Evolutionary conservation across 2,797 vertebrate species (phyloP), one percentile per base, ranked within the genome.

Genomic region (Amniataba percoides): DNA sequence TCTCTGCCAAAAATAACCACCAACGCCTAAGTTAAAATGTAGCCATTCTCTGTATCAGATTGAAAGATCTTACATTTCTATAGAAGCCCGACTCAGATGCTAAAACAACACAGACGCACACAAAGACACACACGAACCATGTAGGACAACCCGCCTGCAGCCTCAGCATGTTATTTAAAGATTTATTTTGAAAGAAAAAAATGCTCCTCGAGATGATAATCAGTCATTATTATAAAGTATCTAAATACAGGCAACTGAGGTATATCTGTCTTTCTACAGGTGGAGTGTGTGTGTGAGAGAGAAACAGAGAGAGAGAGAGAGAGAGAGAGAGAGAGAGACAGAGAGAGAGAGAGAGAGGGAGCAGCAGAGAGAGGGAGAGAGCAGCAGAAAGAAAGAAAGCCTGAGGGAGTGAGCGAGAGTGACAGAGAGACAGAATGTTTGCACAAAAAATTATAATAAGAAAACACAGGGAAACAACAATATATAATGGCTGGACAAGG

Each of bases 211-310:
- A 91, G 81, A 93, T 89, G 83, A 88, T 88, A 83, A 88, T 94
- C 89, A 91, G 59, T 89, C 81, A 91, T 90, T 90, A 82, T 93
- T 91, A 95, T 88, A 95, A 95, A 95, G 91, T 94, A 93, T 93
- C 89, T 90, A 94, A 95, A 93, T 95, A 94, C 93, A 96, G 95
- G 93, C 94, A 94, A 93, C 91, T 96, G 95, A 96, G 95, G 95
- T 95, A 95, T 95, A 93, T 94, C 82, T 82, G 88, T 93, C 87
- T 87, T 90, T 88, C 88, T 90, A 93, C 80, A 86, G 84, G 78
- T 89, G 88, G 78, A 81, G 78, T 77, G 72, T 78, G 63, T 49
- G 69, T 56, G 56, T 14, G 58, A 23, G 55, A 16, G 19, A 15
- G 7, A 43, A 25, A 46, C 21, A 43, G 46, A 51, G 34, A 40